Base-by-base conservation (phyloP, 1,140 invertebrate species). In the Drosophila sp. region DNA sequence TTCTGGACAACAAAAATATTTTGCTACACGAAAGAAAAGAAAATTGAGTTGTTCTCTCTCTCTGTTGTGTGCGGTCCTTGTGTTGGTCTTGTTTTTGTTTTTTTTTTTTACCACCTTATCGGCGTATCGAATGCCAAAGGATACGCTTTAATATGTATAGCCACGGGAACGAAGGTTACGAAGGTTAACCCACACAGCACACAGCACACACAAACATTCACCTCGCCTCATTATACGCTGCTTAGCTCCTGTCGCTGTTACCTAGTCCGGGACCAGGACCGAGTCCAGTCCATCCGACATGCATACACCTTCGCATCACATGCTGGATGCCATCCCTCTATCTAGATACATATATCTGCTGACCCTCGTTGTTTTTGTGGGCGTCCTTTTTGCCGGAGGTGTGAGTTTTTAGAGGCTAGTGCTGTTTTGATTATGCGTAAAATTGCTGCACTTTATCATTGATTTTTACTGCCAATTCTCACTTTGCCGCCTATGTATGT, bases 1-100 rank as follows among this genome's bases (percentile, higher is more conserved):
- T 90, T 89, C 65, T 80, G 85, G 85, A 69, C 84, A 89, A 89
- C 84, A 89, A 90, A 76, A 89, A 89, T 89, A 89, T 89, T 89
- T 89, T 80, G 78, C 85, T 84, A 90, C 77, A 89, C 32, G 32
- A 38, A 27, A 50, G 23, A 27, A 50, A 50, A 50, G 44, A 50
- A 84, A 89, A 89, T 89, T 89, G 84, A 89, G 85, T 70, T 89
- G 84, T 58, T 58, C 32, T 56, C 55, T 32, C 8, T 78, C 65
- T 56, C 44, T 47, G 44, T n/a, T 47, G 44, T 81, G 69, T 80
- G 67, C 70, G 76, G 84, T 87, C 84, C 66, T 62, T 50, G 55
- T 23, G 4, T 7, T 61, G 11, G 25, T 30, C 23, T 57, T 56
- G 29, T 44, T 23, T 17, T 25, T 3, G 6, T 60, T 23, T 35